phyloP scores from a whole-genome alignment of 2,797 vertebrate genomes.

The Antennarius maculatus region DNA sequence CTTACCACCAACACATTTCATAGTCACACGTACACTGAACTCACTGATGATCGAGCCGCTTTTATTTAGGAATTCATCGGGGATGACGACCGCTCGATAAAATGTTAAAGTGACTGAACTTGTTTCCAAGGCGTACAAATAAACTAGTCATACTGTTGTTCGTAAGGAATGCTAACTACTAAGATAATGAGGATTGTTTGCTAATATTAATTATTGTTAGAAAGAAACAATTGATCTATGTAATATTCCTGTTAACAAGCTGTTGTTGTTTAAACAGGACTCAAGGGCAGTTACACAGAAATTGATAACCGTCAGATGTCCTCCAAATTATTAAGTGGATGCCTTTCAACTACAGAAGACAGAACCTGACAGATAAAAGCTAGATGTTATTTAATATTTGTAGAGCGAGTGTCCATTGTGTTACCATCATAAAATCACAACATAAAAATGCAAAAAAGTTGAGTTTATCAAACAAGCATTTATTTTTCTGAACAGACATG shows the following conservation, averaged over 20 bases:
- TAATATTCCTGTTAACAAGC: not conserved
- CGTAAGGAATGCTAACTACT: no score
- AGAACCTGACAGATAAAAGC: no score
- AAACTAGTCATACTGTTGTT: no score
- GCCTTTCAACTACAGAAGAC: not conserved
- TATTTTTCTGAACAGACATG: slow-evolving; percentile 27
- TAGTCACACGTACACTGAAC: not conserved
- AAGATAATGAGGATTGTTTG: no score
- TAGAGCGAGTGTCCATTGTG: not conserved
- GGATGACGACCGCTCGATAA: not conserved
- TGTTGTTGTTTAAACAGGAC: no score
- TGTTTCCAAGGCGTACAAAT: no score
- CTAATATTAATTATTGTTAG: no score
- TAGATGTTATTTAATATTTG: no score
- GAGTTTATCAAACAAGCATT: slow-evolving; percentile 12
- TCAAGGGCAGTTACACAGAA: not conserved
- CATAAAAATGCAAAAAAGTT: slow-evolving; percentile 7
- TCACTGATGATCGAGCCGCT: not conserved
- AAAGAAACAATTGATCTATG: slow-evolving; percentile 1
- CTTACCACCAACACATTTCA: not conserved
- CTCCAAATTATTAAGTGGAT: not conserved
- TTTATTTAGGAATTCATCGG: not conserved
- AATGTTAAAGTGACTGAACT: no score
- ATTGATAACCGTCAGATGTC: not conserved
- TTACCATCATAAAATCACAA: slow-evolving; percentile 26